phyloP scores from a whole-genome alignment of 2,113 vertebrate species.

The Lonchura striata region DNA sequence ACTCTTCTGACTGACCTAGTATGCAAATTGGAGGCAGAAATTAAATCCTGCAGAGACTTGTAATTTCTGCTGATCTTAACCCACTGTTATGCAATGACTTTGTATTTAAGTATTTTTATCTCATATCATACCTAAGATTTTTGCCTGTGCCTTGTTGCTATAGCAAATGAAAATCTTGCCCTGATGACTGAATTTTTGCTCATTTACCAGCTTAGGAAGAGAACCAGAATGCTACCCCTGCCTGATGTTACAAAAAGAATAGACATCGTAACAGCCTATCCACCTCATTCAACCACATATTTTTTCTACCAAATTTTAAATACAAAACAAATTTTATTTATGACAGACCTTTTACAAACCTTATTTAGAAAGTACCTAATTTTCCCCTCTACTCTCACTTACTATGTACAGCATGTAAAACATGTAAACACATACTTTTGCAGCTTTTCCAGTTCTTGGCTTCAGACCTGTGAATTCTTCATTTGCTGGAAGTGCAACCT shows the following conservation, averaged over 20 bases:
- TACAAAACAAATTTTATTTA: neutral
- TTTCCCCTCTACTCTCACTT: neutral
- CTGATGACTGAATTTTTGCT: neutral
- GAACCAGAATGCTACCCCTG: neutral
- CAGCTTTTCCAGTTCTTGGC: slow-evolving; percentile 90
- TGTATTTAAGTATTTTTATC: neutral
- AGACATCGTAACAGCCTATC: neutral
- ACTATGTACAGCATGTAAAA: neutral
- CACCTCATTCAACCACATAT: neutral
- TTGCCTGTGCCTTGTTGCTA: neutral
- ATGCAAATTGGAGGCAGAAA: neutral
- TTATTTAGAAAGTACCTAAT: accelerated
- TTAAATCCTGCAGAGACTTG: neutral
- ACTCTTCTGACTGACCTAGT: neutral
- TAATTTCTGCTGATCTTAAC: neutral
- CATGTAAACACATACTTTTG: slow-evolving; percentile 92
- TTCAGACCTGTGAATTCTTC: slow-evolving; percentile 87
- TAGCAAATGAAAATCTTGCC: neutral
- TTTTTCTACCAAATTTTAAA: neutral
- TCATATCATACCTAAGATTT: neutral
- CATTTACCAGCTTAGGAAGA: neutral
- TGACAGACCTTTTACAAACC: neutral
- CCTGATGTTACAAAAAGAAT: accelerated
- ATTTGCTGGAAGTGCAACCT: slow-evolving; percentile 90
- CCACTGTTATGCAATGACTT: neutral